These are phyloP conservation scores for Carterocephalus palaemon DNA, from an alignment of 2,888 invertebrate species.

Conservation along the genomic window DNA sequence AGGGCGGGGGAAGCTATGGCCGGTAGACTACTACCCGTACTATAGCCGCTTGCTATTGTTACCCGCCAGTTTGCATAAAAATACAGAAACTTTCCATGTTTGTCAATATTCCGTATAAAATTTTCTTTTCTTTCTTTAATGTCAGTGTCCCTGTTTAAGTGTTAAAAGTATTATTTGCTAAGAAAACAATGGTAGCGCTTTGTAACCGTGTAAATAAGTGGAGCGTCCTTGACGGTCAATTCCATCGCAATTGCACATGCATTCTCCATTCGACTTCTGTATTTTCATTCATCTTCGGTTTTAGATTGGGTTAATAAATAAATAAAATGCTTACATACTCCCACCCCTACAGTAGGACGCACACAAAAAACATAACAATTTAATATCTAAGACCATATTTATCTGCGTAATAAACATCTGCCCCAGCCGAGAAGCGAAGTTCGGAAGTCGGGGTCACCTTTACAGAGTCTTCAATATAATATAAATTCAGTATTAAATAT, in stretches of 20 bases:
- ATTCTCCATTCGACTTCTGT: background rate
- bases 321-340: background rate
- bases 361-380: too few relatives aligned
- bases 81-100: conserved; percentile 68
- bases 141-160: conserved; percentile 59
- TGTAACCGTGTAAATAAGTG: conserved; percentile 24
- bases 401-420: too few relatives aligned
- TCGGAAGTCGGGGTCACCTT: too few relatives aligned
- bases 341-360: too few relatives aligned
- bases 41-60: conserved; percentile 56
- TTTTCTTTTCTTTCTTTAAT: conserved; percentile 67
- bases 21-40: conserved; percentile 38
- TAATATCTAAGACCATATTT: too few relatives aligned
- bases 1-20: conserved; percentile 53
- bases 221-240: conserved; percentile 18
- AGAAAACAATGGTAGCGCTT: conserved; percentile 55
- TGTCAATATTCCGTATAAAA: conserved; percentile 69
- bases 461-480: too few relatives aligned
- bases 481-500: too few relatives aligned
- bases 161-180: conserved; percentile 59
- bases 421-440: too few relatives aligned
- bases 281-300: too few relatives aligned
- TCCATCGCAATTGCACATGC: conserved; percentile 11
- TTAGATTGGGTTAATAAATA: too few relatives aligned
- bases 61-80: conserved; percentile 69